Percentiles rank a stretch among this genome's conserved stretches.
These are phyloP conservation scores for Limenitis camilla DNA, from an alignment of 2,888 invertebrate genomes.

Conservation along the genomic window DNA sequence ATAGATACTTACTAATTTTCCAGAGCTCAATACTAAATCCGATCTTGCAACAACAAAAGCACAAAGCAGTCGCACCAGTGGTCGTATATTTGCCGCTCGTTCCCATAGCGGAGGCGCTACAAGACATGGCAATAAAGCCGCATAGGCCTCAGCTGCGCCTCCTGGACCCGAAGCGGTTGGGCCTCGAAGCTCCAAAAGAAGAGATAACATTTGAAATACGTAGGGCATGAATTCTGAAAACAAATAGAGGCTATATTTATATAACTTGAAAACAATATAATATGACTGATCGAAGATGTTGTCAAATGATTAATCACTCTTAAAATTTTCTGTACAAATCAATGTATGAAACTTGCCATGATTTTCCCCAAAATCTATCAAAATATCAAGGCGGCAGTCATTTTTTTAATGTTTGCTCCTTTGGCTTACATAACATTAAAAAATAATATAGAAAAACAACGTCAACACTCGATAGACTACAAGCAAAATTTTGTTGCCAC, in stretches of 20 bases:
- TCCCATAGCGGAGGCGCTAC: conserved; percentile 95
- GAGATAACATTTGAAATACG: conserved; percentile 96
- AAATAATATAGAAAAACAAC: no score
- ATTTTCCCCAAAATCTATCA: no score
- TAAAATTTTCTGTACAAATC: no score
- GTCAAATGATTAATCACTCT: no score
- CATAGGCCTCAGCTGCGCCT: conserved; percentile 85
- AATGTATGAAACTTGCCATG: no score
- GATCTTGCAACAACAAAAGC: conserved; percentile 80
- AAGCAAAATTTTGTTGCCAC: no score
- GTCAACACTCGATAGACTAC: no score
- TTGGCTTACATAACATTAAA: no score
- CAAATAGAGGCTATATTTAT: background rate
- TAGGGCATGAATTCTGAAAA: conserved; percentile 96
- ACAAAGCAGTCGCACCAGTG: conserved; percentile 91
- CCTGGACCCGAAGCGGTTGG: conserved; percentile 38
- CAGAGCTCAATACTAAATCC: conserved; percentile 61
- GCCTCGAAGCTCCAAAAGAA: conserved; percentile 86
- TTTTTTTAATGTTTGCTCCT: no score
- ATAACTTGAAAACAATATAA: no score
- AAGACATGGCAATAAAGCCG: conserved; percentile 91
- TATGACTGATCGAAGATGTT: no score
- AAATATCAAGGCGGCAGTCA: no score
- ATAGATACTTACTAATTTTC: conserved; percentile 78
- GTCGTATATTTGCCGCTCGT: conserved; percentile 92